A percentile compares a stretch with the other conserved stretches of the same genome.
Conservation (phyloP, 2,888 invertebrate genomes). For the Calliphora vomitoria region DNA sequence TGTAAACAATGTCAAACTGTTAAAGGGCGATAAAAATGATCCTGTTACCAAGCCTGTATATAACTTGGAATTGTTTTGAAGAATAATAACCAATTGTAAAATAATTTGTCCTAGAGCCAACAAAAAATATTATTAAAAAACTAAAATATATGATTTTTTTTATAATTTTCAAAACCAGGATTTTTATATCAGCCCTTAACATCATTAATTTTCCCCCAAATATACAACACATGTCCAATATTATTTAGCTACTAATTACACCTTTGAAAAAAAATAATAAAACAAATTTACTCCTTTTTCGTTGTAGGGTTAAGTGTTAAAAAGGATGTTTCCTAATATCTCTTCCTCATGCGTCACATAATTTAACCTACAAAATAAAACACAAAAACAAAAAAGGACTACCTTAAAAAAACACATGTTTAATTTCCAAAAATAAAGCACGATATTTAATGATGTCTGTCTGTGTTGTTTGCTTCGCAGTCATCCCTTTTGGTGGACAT, state of each 20-base stretch:
- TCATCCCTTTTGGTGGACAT: conserved; percentile 57
- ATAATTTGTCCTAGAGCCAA: no score
- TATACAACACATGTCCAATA: neutral
- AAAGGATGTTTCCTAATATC: conserved; percentile 62
- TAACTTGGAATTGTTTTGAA: no score
- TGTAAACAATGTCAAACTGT: no score
- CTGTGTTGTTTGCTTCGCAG: conserved; percentile 7
- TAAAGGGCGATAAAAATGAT: no score
- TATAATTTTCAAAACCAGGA: no score
- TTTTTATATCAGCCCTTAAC: no score
- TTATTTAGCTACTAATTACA: conserved; percentile 28
- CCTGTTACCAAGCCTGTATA: no score
- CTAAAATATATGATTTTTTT: no score
- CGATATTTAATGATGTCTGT: conserved; percentile 38
- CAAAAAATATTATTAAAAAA: no score
- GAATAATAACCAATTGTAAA: no score
- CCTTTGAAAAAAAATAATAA: neutral
- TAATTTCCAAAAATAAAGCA: conserved; percentile 56
- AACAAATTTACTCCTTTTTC: conserved; percentile 39
- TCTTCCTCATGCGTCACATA: conserved; percentile 48
- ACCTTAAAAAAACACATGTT: conserved; percentile 55
- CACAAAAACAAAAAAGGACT: neutral
- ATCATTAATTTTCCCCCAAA: neutral
- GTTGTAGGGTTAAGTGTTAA: conserved; percentile 70
- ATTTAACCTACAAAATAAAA: conserved; percentile 49